These are phyloP conservation scores for Meandrusa payeni DNA, from an alignment of 2,888 invertebrate genomes.

Conservation along the genomic window DNA sequence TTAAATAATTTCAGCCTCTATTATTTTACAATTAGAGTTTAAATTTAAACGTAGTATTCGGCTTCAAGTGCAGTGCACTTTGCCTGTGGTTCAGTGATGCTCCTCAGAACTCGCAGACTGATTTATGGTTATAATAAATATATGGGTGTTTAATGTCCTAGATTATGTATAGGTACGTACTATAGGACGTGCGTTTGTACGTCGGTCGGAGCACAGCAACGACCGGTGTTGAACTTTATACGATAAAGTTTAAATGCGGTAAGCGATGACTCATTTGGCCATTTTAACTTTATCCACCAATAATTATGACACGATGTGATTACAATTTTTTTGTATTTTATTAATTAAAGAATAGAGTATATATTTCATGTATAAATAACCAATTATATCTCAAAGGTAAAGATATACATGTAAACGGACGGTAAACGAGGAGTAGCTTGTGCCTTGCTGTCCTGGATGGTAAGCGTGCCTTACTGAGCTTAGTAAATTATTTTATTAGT, in stretches of 20 bases:
- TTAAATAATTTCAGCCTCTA: constrained; percentile 30
- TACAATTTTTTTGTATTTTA: too few relatives aligned
- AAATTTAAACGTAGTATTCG: constrained; percentile 24
- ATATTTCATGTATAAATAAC: too few relatives aligned
- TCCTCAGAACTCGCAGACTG: constrained; percentile 66
- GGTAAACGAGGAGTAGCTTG: too few relatives aligned
- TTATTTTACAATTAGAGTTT: constrained; percentile 18
- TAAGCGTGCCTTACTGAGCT: too few relatives aligned
- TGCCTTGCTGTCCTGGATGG: too few relatives aligned
- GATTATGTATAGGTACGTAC: constrained; percentile 55
- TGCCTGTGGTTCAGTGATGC: constrained; percentile 61
- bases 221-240: constrained; percentile 19
- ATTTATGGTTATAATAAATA: constrained; percentile 78
- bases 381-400: too few relatives aligned
- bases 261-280: constrained; percentile 9
- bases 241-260: constrained; percentile 14
- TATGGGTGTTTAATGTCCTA: constrained; percentile 73
- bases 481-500: too few relatives aligned
- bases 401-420: too few relatives aligned
- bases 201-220: constrained; percentile 14
- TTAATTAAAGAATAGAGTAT: too few relatives aligned
- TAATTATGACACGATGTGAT: constrained; percentile 4
- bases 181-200: constrained; percentile 7
- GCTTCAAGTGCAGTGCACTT: constrained; percentile 70
- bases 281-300: too few relatives aligned